Base-by-base conservation (phyloP, 2,113 vertebrate genomes). In the Miniopterus natalensis region DNA sequence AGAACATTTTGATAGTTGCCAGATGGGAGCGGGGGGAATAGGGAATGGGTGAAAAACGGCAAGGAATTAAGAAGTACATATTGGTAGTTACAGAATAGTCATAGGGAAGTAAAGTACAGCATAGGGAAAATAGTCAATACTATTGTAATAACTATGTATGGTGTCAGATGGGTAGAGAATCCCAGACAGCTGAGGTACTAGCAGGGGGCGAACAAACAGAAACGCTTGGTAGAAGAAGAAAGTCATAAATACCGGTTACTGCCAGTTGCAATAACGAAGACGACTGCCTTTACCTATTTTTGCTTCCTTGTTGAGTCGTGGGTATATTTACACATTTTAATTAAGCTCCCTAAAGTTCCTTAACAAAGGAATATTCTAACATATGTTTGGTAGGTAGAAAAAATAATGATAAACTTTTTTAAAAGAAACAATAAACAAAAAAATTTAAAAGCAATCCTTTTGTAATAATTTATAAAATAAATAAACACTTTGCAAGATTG, bases 151-250 rank as follows among this genome's bases (percentile, higher is more conserved):
- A 51, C 4, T 10, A 51, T 53, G 47, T 53, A 77, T 31, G 18
- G 74, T 53, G 49, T 77, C 49, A n/a, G 31, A 77, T 53, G 74
- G 49, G 74, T 53, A 85, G 84, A 88, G 81, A 94, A 90, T 90
- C 77, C 65, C 77, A 92, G 93, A 36, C 85, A 87, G 27, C 53
- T 51, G 55, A 95, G 88, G 47, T 59, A 25, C 74, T 94, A 85
- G 84, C 66, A 84, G 77, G 88, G 25, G 12, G 68, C 65, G 90
- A 91, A 81, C 85, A 95, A 96, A 96, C 31, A 89, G 83, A 96
- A 95, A 84, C 40, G 59, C 70, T 40, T 42, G 29, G 53, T 79
- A 57, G 91, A 94, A 31, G 73, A 93, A 97, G 59, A 95, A 88
- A 90, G 80, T 59, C 77, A 49, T 79, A 66, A 95, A 92, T 78